Evolutionary conservation across 2,888 invertebrate species (phyloP).

Genomic region (Epistrophella euchroma): DNA sequence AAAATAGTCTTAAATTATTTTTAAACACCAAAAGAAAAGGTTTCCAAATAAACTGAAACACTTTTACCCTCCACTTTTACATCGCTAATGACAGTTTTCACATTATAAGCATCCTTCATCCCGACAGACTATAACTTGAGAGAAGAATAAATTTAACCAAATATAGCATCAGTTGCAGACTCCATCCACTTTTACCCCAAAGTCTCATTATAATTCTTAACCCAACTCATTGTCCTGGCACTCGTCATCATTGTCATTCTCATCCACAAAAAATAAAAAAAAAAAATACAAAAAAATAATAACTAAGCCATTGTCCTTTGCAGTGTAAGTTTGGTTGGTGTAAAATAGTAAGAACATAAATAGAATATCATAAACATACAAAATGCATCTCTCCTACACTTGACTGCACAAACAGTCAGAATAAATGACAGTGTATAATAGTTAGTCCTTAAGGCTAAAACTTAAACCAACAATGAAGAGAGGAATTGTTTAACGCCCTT

Average conservation of each 20-base stretch:
- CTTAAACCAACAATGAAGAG: slow-evolving; percentile 31
- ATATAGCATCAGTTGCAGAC: slow-evolving; percentile 47
- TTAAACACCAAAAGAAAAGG: neutral
- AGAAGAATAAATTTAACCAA: slow-evolving; percentile 55
- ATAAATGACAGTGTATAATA: slow-evolving; percentile 50
- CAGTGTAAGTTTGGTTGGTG: slow-evolving; percentile 33
- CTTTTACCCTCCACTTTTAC: slow-evolving; percentile 4
- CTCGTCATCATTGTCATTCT: slow-evolving; percentile 42
- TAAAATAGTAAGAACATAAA: slow-evolving; percentile 39
- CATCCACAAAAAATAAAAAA: slow-evolving; percentile 4
- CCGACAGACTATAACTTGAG: slow-evolving; percentile 29
- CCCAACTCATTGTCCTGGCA: slow-evolving; percentile 35
- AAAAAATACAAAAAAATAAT: neutral
- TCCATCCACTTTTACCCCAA: slow-evolving; percentile 40
- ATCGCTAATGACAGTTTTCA: slow-evolving; percentile 33
- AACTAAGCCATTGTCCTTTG: slow-evolving; percentile 63
- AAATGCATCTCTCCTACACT: slow-evolving; percentile 45
- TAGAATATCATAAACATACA: slow-evolving; percentile 36
- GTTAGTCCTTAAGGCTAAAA: slow-evolving; percentile 45
- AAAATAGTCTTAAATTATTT: neutral
- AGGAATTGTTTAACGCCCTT: slow-evolving; percentile 24
- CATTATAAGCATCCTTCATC: slow-evolving; percentile 32
- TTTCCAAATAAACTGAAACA: neutral
- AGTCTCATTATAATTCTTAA: slow-evolving; percentile 49
- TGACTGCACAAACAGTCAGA: slow-evolving; percentile 69